Evolutionary conservation across 2,888 invertebrate species (phyloP).

Genomic region (Chalcis sispes): DNA sequence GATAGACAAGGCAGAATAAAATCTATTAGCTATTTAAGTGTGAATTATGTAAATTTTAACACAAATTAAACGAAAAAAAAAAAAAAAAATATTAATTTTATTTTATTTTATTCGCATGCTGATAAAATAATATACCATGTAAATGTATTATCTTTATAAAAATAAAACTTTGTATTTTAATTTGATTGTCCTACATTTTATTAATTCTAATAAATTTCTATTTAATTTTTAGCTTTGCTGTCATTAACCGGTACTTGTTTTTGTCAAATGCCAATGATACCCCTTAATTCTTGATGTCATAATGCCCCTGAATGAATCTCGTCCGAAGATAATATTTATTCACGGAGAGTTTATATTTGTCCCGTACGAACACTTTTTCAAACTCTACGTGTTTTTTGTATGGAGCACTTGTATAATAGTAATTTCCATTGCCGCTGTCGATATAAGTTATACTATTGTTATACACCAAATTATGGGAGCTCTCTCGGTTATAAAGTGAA

Average conservation of each 20-base stretch:
- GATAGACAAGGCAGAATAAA: conserved; percentile 1
- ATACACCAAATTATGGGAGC: conserved; percentile 17
- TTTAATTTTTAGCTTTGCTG: conserved; percentile 10
- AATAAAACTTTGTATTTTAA: no score
- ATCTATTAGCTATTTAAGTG: neutral
- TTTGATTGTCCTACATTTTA: no score
- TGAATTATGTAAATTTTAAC: neutral
- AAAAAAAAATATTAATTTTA: no score
- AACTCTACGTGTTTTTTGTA: conserved; percentile 10
- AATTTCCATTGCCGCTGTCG: neutral
- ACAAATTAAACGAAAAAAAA: no score
- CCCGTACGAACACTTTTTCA: neutral
- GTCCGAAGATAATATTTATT: neutral
- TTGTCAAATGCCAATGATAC: conserved; percentile 12
- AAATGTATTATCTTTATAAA: no score
- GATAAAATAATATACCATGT: no score
- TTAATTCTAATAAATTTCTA: neutral
- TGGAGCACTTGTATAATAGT: neutral
- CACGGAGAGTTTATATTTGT: neutral
- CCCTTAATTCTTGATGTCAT: conserved; percentile 1
- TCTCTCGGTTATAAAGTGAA: conserved; percentile 16
- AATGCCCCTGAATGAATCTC: conserved; percentile 23
- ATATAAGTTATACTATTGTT: neutral
- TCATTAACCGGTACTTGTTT: neutral
- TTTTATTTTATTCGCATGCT: no score